A percentile compares a stretch with the other conserved stretches of the same genome.
Evolutionary conservation across 2,113 vertebrate species (phyloP).

Genomic region (Pelodiscus sinensis): DNA sequence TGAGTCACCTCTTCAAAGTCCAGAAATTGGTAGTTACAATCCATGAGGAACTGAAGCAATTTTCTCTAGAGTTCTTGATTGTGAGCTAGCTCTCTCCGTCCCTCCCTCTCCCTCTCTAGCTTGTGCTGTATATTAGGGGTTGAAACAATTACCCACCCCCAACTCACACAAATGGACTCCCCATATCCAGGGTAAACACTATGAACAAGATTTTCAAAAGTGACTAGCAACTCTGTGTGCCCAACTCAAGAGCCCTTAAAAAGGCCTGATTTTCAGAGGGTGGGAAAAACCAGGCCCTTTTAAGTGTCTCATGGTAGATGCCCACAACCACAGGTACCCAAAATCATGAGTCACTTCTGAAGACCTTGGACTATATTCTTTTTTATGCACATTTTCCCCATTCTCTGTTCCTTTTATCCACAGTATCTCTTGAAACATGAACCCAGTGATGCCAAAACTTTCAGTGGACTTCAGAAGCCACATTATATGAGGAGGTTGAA

Average conservation of each 20-base stretch:
- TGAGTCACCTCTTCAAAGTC: neutral
- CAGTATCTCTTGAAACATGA: neutral
- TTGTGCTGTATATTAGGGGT: rapidly evolving
- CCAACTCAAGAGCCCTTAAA: neutral
- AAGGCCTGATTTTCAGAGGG: neutral
- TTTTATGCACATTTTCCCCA: neutral
- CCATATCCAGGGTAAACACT: neutral
- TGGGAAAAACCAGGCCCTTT: neutral
- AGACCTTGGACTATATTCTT: neutral
- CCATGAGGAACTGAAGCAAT: neutral
- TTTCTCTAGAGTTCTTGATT: neutral
- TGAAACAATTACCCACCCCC: rapidly evolving
- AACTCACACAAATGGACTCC: neutral
- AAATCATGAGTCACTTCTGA: neutral
- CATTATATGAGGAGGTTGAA: neutral
- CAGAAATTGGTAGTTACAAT: neutral
- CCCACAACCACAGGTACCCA: neutral
- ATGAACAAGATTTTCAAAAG: neutral
- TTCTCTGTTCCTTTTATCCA: neutral
- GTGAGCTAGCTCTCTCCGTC: too few relatives aligned
- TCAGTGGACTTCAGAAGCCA: neutral
- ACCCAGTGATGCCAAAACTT: constrained; percentile 9
- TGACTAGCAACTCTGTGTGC: rapidly evolving
- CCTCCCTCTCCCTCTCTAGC: neutral
- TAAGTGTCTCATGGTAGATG: neutral